phyloP scores from a whole-genome alignment of 92 coral and sea anemone species.

The Zoanthus sociatus region DNA sequence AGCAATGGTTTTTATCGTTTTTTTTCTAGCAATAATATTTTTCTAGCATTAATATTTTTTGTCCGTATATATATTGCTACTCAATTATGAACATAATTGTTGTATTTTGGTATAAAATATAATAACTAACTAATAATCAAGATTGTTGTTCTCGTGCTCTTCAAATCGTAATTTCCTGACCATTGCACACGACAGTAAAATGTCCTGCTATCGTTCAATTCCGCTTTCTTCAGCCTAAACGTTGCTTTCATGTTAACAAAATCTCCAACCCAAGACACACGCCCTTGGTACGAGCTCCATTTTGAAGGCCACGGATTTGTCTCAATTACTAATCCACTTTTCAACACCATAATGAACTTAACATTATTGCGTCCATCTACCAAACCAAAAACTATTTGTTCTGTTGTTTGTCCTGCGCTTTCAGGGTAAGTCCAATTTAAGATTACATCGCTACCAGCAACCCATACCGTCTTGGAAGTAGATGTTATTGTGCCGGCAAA shows the following conservation, averaged over 20 bases:
- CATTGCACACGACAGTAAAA: neutral
- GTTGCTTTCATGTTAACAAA: no score
- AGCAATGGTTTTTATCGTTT: no score
- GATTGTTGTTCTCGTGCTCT: neutral
- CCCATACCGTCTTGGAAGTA: constrained; percentile 2
- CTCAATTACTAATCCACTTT: neutral
- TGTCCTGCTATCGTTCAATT: neutral
- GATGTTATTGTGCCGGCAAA: constrained; percentile 3
- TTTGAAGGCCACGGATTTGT: neutral
- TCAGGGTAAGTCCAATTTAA: constrained; percentile 8
- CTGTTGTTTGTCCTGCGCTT: neutral
- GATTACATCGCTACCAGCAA: neutral
- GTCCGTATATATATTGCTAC: no score
- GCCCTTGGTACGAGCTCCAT: neutral
- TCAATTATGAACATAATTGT: no score
- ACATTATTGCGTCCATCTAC: neutral
- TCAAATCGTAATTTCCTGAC: neutral
- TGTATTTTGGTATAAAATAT: no score
- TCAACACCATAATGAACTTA: neutral
- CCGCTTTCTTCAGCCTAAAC: neutral
- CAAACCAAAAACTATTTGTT: neutral
- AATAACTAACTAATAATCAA: neutral
- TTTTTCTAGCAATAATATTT: no score
- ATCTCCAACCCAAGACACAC: neutral
- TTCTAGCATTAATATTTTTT: no score